Evolutionary conservation across 2,888 invertebrate genomes (phyloP).

Genomic region (Sarcophaga variegata): DNA sequence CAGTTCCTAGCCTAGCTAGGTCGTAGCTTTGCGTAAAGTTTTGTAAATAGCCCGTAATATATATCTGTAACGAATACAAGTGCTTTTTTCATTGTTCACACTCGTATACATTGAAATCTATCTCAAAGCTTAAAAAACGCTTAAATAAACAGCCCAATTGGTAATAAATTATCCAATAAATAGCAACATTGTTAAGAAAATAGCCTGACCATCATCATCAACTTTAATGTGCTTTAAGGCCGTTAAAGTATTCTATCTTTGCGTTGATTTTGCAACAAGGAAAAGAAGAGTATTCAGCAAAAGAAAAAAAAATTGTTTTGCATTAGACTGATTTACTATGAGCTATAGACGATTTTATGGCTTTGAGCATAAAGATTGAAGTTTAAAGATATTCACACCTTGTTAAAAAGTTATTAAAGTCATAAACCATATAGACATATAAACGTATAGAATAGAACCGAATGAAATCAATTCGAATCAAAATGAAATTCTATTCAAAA

Average conservation of each 20-base stretch:
- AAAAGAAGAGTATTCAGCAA: not conserved
- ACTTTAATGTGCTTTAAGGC: not conserved
- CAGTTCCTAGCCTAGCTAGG: too few species aligned
- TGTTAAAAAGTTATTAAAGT: conserved; percentile 73
- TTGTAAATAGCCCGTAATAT: too few species aligned
- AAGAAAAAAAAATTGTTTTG: conserved; percentile 36
- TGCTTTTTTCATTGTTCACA: too few species aligned
- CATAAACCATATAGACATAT: conserved; percentile 36
- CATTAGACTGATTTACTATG: conserved; percentile 78
- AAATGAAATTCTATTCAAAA: conserved; percentile 39
- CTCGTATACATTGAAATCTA: too few species aligned
- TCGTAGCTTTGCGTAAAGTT: too few species aligned
- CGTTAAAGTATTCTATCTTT: conserved; percentile 25
- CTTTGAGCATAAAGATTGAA: conserved; percentile 79
- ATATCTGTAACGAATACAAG: too few species aligned
- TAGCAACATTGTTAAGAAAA: conserved; percentile 49
- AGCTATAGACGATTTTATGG: conserved; percentile 76
- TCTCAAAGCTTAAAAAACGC: too few species aligned
- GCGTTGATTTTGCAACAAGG: conserved; percentile 22
- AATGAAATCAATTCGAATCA: conserved; percentile 36
- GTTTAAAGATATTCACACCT: conserved; percentile 80
- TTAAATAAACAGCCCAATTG: too few species aligned
- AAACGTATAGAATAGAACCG: conserved; percentile 9
- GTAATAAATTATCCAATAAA: not conserved
- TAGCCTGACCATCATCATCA: conserved; percentile 24